Evolutionary conservation across 2,888 invertebrate species (phyloP).

Genomic region (Xanthorhoe designata): DNA sequence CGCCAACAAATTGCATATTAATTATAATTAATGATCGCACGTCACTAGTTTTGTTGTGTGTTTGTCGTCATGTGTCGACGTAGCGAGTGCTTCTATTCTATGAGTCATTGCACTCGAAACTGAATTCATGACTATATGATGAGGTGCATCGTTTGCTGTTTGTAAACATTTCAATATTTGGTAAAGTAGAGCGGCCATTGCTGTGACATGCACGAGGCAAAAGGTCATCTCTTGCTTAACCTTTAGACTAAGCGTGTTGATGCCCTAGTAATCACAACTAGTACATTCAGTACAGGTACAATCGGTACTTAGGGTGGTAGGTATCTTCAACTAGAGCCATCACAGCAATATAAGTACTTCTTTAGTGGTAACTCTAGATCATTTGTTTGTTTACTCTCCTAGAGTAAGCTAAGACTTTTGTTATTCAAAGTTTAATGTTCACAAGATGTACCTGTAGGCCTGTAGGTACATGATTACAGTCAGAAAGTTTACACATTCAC

Average conservation of each 20-base stretch:
- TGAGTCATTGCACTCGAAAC: slow-evolving; percentile 59
- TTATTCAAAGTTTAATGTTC: no score
- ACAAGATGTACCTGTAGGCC: no score
- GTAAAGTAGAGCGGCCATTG: slow-evolving; percentile 24
- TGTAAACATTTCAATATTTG: slow-evolving; percentile 30
- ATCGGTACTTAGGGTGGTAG: not conserved
- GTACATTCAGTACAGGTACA: not conserved
- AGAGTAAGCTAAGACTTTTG: no score
- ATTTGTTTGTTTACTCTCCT: no score
- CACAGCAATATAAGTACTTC: not conserved
- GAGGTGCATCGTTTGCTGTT: slow-evolving; percentile 34
- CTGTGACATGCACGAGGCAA: slow-evolving; percentile 12
- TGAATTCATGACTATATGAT: slow-evolving; percentile 43
- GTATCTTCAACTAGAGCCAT: not conserved
- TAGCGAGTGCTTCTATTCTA: slow-evolving; percentile 38
- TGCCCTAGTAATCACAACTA: slow-evolving; percentile 5
- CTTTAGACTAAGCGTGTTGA: slow-evolving; percentile 17
- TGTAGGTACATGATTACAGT: no score
- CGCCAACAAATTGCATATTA: slow-evolving; percentile 44
- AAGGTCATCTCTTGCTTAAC: slow-evolving; percentile 29
- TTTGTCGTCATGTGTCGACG: slow-evolving; percentile 50
- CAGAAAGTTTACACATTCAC: no score
- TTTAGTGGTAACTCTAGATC: no score
- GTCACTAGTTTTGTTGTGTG: slow-evolving; percentile 52
- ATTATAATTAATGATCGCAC: slow-evolving; percentile 42